These are phyloP conservation scores for Helicoverpa armigera DNA, from an alignment of 1,140 invertebrate genomes.

Conservation along the genomic window DNA sequence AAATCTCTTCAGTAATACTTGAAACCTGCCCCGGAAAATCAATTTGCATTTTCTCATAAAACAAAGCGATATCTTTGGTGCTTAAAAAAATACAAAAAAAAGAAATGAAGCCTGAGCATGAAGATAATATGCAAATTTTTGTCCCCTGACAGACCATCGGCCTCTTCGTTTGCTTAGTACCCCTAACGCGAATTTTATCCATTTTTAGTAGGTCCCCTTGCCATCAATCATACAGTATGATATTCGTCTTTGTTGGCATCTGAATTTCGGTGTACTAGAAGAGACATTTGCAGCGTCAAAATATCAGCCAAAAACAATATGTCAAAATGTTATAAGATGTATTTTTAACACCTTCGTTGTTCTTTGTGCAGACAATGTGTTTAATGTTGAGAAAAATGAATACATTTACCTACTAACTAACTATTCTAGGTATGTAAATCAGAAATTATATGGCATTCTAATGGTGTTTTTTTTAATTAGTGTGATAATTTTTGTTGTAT, in stretches of 20 bases:
- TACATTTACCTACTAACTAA: too few relatives aligned
- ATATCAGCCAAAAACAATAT: too few relatives aligned
- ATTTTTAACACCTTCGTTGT: too few relatives aligned
- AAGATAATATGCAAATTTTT: constrained; percentile 29
- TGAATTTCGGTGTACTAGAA: not conserved
- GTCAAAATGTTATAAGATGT: too few relatives aligned
- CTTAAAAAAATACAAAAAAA: not conserved
- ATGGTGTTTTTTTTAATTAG: too few relatives aligned
- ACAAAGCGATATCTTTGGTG: not conserved
- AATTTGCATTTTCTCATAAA: constrained; percentile 5
- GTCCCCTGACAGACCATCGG: not conserved
- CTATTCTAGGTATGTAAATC: too few relatives aligned
- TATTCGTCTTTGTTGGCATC: not conserved
- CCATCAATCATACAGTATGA: constrained; percentile 32
- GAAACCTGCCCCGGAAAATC: not conserved
- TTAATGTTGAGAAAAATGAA: too few relatives aligned
- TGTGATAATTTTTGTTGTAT: too few relatives aligned
- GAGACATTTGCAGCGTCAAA: not conserved
- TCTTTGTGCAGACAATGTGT: too few relatives aligned
- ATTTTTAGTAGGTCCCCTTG: constrained; percentile 30
- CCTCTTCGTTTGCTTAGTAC: not conserved
- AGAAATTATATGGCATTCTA: too few relatives aligned
- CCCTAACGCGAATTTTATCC: constrained; percentile 34
- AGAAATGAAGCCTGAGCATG: constrained; percentile 10
- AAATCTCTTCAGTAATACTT: not conserved